Evolutionary conservation across 2,797 vertebrate species (phyloP), one percentile per base, ranked within the genome.

Genomic region (Arremon brunneinucha): DNA sequence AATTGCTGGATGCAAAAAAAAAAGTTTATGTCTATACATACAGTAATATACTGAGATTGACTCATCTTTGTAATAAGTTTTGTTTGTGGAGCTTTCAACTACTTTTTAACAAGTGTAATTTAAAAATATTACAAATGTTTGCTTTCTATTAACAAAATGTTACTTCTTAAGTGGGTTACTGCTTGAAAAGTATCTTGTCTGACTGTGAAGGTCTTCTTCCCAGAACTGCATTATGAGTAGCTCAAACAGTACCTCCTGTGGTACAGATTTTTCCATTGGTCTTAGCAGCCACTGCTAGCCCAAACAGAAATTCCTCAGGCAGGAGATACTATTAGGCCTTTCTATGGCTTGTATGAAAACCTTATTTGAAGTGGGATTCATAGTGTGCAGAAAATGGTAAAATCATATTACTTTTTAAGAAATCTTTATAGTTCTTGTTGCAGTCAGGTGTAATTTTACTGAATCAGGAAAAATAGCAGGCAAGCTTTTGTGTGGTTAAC

Each of bases 1-100:
- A 96, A 97, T 98, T 98, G 98, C 98, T 98, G 98, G 98, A 99
- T 98, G 98, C 98, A 98, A 98, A 98, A 98, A 98, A 95, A 97
- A 96, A 80, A 46, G 16, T 53, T 67, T 49, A 18, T 94, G 77
- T 96, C 80, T 92, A 24, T 83, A 34, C 37, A 64, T 85, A 86
- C 34, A 81, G 43, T 94, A 90, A 13, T 87, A 90, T 76, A 82
- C 56, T 92, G 59, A 93, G 71, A 67, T 72, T 87, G 70, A 90
- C 78, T 95, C 65, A 67, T 39, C 30, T 91, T 77, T 87, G 57
- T 23, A 59, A 21, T 87, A 68, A 78, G 57, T 95, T 95, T 92
- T 44, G 26, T 88, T 90, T 91, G 56, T 83, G 79, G 82, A 93
- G 56, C 81, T 96, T 96, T 86, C 60, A 93, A 87, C 68, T 96